Evolutionary conservation across 2,797 vertebrate genomes (phyloP).

Genomic region (Scyliorhinus canicula): DNA sequence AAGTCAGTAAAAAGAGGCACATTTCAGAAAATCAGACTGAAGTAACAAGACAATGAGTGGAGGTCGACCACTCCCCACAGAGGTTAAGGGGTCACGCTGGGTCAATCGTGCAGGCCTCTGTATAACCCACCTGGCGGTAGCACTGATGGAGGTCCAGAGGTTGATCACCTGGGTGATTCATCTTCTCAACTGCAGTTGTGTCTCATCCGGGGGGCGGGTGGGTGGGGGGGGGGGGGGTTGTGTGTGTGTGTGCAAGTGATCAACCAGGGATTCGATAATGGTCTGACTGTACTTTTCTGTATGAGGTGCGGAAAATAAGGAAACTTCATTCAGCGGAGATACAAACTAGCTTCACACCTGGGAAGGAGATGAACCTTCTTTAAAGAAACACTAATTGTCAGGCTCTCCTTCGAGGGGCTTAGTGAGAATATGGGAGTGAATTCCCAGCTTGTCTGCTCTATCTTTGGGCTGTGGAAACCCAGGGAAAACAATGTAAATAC

Average conservation of each 20-base stretch:
- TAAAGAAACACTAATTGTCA: no score
- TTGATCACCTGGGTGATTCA: not conserved
- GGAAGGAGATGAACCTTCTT: no score
- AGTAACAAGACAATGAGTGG: not conserved
- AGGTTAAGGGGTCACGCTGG: not conserved
- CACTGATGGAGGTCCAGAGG: not conserved
- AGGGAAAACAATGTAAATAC: not conserved
- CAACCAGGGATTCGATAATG: not conserved
- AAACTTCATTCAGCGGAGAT: not conserved
- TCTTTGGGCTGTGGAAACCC: not conserved
- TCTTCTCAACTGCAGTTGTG: not conserved
- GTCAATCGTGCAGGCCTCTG: not conserved
- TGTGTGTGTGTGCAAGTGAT: no score
- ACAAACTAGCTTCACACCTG: not conserved
- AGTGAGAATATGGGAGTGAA: not conserved
- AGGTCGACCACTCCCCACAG: not conserved
- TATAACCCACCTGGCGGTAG: not conserved
- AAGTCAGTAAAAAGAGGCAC: not conserved
- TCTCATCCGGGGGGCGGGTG: no score
- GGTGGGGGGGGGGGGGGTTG: no score
- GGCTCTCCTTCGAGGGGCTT: no score
- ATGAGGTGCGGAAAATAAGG: not conserved
- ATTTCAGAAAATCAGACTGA: not conserved
- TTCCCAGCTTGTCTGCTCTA: not conserved
- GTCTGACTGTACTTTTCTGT: not conserved